A percentile compares a stretch with the other conserved stretches of the same genome.
Evolutionary conservation across 2,113 vertebrate genomes (phyloP).

Genomic region (Junco hyemalis): DNA sequence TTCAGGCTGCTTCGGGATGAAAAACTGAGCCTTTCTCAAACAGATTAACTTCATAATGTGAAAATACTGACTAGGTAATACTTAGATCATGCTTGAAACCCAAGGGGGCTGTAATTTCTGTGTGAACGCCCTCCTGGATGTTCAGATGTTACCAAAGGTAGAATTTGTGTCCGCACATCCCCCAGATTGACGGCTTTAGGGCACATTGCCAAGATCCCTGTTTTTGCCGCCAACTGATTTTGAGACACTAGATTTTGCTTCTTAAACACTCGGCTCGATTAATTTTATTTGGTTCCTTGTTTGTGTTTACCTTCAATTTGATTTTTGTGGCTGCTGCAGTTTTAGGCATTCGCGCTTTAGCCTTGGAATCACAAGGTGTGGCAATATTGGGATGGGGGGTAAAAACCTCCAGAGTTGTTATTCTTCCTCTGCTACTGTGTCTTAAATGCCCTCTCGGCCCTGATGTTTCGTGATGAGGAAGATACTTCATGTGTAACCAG

Average conservation of each 20-base stretch:
- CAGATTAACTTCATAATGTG: fast-evolving
- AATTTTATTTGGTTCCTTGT: fast-evolving
- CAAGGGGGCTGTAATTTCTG: not conserved
- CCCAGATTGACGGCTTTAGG: not conserved
- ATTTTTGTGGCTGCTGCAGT: not conserved
- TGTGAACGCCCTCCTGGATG: fast-evolving
- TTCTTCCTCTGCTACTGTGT: not conserved
- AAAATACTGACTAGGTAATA: not conserved
- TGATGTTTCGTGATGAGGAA: not conserved
- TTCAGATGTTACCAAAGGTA: not conserved
- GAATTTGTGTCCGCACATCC: not conserved
- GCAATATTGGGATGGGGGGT: fast-evolving
- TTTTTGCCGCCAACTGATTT: no score
- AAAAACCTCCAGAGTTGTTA: not conserved
- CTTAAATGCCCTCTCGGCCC: not conserved
- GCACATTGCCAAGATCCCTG: fast-evolving
- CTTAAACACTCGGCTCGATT: not conserved
- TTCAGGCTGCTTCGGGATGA: not conserved
- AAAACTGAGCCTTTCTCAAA: not conserved
- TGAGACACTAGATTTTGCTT: not conserved
- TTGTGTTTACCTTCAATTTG: not conserved
- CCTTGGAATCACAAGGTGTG: not conserved
- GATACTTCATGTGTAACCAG: not conserved
- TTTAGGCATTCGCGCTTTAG: fast-evolving
- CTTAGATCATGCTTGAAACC: not conserved